These are phyloP conservation scores for Smutsia temminckii DNA, from an alignment of 2,797 vertebrate species.

Conservation along the genomic window DNA sequence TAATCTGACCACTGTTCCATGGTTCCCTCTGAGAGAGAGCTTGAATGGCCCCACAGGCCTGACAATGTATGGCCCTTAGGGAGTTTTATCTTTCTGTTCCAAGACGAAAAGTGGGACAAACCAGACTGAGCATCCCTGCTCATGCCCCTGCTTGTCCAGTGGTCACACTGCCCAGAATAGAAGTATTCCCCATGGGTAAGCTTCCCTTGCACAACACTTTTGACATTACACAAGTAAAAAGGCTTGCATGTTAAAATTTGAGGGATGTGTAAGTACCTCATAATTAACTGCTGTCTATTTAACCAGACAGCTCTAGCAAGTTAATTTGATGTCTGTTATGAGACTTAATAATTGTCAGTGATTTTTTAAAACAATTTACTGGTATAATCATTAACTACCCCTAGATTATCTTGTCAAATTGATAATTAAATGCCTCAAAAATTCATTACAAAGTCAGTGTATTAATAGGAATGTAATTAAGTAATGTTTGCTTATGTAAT, in stretches of 20 bases:
- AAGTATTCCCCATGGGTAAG: constrained; percentile 30
- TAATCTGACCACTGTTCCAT: background rate
- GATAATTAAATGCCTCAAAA: constrained; percentile 87
- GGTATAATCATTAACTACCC: constrained; percentile 85
- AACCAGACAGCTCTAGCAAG: constrained; percentile 83
- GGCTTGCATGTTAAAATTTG: constrained; percentile 80
- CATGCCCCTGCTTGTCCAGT: constrained; percentile 7
- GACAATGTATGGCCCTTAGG: background rate
- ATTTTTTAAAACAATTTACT: constrained; percentile 82
- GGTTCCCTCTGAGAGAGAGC: background rate
- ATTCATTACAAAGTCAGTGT: constrained; percentile 84
- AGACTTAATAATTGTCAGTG: constrained; percentile 83
- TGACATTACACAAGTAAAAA: constrained; percentile 67
- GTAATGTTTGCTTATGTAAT: constrained; percentile 85
- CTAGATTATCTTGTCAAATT: constrained; percentile 87
- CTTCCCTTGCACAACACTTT: constrained; percentile 52
- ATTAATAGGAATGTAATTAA: constrained; percentile 88
- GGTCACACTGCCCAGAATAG: background rate
- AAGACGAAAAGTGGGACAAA: background rate
- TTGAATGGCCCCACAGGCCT: too few species aligned
- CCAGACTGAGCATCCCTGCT: background rate
- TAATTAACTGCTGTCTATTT: constrained; percentile 86
- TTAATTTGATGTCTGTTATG: constrained; percentile 84
- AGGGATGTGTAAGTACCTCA: constrained; percentile 80
- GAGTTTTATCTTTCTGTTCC: background rate